A percentile compares a stretch with the other conserved stretches of the same genome.
These are phyloP conservation scores for Drosophila triauraria DNA, from an alignment of 1,140 invertebrate species.

Conservation along the genomic window DNA sequence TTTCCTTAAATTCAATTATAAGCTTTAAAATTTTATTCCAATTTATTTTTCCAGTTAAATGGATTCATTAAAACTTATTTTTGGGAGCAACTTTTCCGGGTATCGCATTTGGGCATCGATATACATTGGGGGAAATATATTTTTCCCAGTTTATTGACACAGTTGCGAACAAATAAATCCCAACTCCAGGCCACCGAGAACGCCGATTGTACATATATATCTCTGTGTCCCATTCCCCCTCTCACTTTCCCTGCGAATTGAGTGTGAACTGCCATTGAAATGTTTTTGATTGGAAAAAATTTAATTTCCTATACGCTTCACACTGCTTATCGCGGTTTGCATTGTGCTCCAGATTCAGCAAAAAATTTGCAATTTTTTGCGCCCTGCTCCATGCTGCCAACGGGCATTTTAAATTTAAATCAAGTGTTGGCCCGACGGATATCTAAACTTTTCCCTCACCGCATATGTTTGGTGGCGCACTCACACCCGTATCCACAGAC, in stretches of 20 bases:
- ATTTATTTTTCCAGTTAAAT: constrained; percentile 12
- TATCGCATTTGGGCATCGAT: constrained; percentile 4
- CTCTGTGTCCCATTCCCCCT: constrained; percentile 11
- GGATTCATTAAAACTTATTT: constrained; percentile 23
- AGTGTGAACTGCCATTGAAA: constrained; percentile 77
- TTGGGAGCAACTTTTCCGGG: constrained; percentile 11
- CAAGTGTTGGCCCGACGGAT: constrained; percentile 57
- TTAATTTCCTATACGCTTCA: constrained; percentile 84
- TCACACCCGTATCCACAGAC: constrained; percentile 22
- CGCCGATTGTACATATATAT: constrained; percentile 49
- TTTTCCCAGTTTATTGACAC: constrained; percentile 58
- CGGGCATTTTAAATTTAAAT: constrained; percentile 71
- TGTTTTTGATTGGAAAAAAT: constrained; percentile 85
- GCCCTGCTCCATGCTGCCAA: constrained; percentile 3
- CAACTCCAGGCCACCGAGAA: constrained; percentile 34
- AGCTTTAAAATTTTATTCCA: neutral
- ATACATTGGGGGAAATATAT: constrained; percentile 6
- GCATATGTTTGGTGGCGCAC: constrained; percentile 29
- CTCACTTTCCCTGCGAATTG: constrained; percentile 6
- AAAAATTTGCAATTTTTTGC: constrained; percentile 64
- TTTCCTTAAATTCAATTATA: neutral
- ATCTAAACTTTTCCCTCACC: constrained; percentile 71
- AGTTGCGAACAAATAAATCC: constrained; percentile 55
- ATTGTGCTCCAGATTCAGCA: constrained; percentile 57
- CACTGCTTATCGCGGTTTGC: constrained; percentile 67